Evolutionary conservation across 2,113 vertebrate genomes (phyloP), one percentile per base, ranked within the genome.

Genomic region (Microcebus lehilahytsara): DNA sequence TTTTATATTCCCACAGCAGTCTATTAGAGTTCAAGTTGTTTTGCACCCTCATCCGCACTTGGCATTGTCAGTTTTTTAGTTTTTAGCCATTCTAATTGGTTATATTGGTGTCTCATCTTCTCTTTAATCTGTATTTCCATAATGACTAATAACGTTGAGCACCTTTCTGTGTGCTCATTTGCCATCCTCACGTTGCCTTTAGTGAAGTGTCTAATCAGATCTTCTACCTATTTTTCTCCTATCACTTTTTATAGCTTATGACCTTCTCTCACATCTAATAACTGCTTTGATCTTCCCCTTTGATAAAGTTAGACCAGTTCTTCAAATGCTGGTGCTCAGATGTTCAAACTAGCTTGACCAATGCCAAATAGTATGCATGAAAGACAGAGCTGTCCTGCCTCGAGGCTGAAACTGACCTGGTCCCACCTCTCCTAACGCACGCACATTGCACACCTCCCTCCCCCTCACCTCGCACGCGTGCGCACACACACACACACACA

Each of bases 261-360:
- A 91, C 51, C 30, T 0, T 77, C 27, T 67, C 34, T 87, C 32
- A 13, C 85, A 37, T 85, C 40, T 89, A 90, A 58, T 72, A 46
- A 74, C 23, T 79, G 53, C 22, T 90, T 83, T 46, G 20, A 69
- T 58, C 58, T 75, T 94, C 53, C 83, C 60, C 60, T 75, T 83
- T 69, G 30, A 37, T 77, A 53, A 91, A 88, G n/a, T 53, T 46
- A 7, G 30, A 22, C 22, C 27, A 92, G 77, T 86, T 75, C 40
- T 42, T 77, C 60, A 83, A 40, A n/a, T 53, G 42, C 60, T 88
- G 30, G 27, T 81, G 81, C 67, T 94, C 51, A 62, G 40, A 53
- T 83, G 16, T 53, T 77, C 75, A 81, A 42, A 87, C 69, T 53
- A 23, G 51, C 83, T 94, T 19, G 20, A 22, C 40, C 60, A 0